These are phyloP conservation scores for Beaufortia kweichowensis DNA, from an alignment of 2,113 vertebrate genomes.

Conservation along the genomic window DNA sequence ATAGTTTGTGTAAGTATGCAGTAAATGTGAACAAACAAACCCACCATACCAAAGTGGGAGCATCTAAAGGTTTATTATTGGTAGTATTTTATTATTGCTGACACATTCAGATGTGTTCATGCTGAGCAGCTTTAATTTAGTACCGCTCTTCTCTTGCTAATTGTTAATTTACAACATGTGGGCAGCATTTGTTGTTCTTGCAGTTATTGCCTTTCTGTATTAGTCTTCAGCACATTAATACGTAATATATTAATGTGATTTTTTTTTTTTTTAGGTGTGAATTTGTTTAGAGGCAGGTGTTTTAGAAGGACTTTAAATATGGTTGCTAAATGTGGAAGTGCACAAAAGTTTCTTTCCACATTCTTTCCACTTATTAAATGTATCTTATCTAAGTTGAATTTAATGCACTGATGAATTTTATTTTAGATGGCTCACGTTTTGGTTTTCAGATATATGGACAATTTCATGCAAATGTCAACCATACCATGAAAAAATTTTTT, in stretches of 20 bases:
- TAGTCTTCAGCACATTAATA: neutral
- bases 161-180: conserved; percentile 47
- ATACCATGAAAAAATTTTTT: no score
- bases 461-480: no score
- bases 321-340: neutral
- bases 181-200: neutral
- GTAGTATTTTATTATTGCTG: neutral
- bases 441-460: no score
- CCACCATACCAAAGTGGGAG: neutral
- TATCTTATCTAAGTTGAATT: no score
- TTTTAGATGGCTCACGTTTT: no score
- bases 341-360: neutral
- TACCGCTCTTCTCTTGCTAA: conserved; percentile 60
- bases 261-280: neutral
- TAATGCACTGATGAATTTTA: no score
- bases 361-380: no score
- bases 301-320: no score
- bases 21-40: neutral
- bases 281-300: neutral
- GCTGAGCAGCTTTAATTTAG: conserved; percentile 70
- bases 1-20: no score
- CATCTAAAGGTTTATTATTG: neutral
- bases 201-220: neutral
- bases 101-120: conserved; percentile 64
- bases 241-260: neutral